Conservation (phyloP, 2,113 vertebrate genomes). For the Donacobius atricapilla region DNA sequence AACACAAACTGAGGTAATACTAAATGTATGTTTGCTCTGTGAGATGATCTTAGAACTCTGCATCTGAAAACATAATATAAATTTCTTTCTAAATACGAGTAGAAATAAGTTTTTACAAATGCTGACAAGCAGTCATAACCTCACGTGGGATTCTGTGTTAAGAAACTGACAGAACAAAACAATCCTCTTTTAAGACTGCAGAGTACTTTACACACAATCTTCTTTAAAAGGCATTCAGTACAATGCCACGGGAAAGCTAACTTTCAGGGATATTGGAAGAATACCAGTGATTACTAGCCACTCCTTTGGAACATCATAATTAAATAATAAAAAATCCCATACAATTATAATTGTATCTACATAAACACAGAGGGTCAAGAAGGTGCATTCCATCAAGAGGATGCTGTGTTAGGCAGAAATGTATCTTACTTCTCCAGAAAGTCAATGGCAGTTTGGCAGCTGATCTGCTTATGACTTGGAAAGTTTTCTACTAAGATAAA, state of each 20-base stretch:
- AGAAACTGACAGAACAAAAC: neutral
- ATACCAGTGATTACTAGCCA: neutral
- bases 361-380: neutral
- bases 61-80: neutral
- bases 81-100: neutral
- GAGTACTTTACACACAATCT: neutral
- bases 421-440: neutral
- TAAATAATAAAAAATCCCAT: neutral
- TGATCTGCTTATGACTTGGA: neutral
- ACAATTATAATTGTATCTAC: neutral
- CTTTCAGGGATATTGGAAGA: neutral
- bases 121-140: neutral
- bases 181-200: neutral
- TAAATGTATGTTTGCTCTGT: neutral
- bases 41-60: neutral
- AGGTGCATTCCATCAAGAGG: neutral
- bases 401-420: neutral
- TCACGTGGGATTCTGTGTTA: neutral
- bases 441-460: neutral
- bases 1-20: conserved; percentile 7
- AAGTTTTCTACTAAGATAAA: neutral
- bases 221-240: neutral
- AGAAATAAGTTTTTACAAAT: neutral
- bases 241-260: neutral
- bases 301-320: neutral